phyloP scores from a whole-genome alignment of 2,797 vertebrate species.

The Lepilemur septentrionalis region DNA sequence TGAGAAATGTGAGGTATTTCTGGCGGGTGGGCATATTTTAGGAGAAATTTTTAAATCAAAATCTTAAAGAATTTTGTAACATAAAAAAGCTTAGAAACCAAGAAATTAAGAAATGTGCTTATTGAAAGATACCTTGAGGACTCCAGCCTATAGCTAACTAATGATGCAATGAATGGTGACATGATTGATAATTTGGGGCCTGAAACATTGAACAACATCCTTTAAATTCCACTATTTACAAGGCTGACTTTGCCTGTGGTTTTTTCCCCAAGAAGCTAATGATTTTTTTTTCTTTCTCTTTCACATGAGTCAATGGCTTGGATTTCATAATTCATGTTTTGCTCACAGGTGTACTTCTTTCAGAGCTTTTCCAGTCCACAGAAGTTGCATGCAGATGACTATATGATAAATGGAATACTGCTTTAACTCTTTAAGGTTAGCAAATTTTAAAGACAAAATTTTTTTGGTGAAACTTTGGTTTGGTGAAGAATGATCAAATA shows the following conservation, averaged over 20 bases:
- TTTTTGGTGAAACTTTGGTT: neutral
- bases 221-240: neutral
- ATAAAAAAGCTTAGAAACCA: neutral
- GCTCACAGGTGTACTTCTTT: neutral
- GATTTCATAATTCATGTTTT: neutral
- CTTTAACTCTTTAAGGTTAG: neutral
- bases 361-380: neutral
- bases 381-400: neutral
- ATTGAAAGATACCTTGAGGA: neutral
- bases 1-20: neutral
- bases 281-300: neutral
- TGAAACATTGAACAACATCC: neutral
- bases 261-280: neutral
- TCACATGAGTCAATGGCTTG: neutral
- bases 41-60: neutral
- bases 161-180: neutral
- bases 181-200: neutral
- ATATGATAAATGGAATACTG: neutral
- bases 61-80: neutral
- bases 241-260: neutral
- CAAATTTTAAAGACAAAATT: neutral
- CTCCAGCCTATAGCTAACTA: neutral
- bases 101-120: neutral
- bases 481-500: neutral
- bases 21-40: constrained; percentile 2